Conservation (phyloP, 2,888 invertebrate genomes). For the Cantharis rufa region DNA sequence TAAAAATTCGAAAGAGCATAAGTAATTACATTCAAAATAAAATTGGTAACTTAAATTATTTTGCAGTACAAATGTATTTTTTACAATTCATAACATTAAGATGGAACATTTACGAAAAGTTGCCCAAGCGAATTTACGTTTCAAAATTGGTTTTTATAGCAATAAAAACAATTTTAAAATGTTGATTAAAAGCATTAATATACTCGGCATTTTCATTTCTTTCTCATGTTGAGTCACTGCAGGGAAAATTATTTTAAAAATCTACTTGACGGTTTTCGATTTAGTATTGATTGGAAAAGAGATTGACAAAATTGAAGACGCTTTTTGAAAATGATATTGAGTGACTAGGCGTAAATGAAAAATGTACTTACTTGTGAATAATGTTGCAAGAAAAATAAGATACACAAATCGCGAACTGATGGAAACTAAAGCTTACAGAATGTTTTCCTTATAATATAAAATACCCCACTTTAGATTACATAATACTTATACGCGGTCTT, state of each 20-base stretch:
- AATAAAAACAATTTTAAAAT: not conserved
- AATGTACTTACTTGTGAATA: not conserved
- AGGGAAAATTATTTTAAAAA: not conserved
- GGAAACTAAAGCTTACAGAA: conserved; percentile 19
- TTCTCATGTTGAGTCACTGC: not conserved
- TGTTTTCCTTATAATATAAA: conserved; percentile 27
- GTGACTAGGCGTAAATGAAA: not conserved
- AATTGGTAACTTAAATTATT: no score
- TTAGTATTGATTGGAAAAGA: no score
- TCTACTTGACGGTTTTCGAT: no score
- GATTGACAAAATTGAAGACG: no score
- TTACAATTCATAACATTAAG: not conserved
- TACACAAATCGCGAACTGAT: conserved; percentile 23
- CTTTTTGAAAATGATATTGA: not conserved
- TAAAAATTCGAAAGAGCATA: no score
- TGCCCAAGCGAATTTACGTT: no score
- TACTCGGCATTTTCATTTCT: not conserved
- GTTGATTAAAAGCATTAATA: not conserved
- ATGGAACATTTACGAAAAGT: not conserved
- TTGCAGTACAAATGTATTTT: no score
- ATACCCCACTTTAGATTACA: conserved; percentile 41
- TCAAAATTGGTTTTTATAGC: not conserved
- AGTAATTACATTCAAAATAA: no score
- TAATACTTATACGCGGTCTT: conserved; percentile 38
- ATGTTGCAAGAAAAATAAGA: not conserved